A percentile compares a stretch with the other conserved stretches of the same genome.
Evolutionary conservation across 2,888 invertebrate species (phyloP).

Genomic region (Boloria euphrosyne): DNA sequence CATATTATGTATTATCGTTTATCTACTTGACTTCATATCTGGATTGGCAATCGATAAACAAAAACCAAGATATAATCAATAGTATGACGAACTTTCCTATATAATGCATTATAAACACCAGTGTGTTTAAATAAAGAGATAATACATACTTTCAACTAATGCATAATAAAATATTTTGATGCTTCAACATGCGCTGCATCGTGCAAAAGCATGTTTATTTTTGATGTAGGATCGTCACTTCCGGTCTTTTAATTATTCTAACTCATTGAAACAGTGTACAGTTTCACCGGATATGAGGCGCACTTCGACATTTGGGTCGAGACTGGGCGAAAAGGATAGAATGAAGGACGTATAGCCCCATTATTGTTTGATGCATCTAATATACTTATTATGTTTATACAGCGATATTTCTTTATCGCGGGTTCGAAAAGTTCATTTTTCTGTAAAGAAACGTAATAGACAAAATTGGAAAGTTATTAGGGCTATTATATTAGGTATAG

Average conservation of each 20-base stretch:
- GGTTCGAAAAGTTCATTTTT: no score
- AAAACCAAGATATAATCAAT: not conserved
- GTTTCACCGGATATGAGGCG: conserved; percentile 42
- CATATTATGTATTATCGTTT: not conserved
- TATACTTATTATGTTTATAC: no score
- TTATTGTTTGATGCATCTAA: not conserved
- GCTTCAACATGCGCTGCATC: conserved; percentile 11
- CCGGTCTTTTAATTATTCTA: conserved; percentile 40
- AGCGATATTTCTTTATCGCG: no score
- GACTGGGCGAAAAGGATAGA: conserved; percentile 18
- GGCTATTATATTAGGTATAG: no score
- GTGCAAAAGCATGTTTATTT: conserved; percentile 26
- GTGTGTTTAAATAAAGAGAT: no score
- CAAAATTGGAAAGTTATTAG: no score
- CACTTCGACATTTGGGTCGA: conserved; percentile 34
- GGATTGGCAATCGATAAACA: conserved; percentile 17
- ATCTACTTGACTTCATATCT: conserved; percentile 6
- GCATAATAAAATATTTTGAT: conserved; percentile 9
- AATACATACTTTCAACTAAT: conserved; percentile 3
- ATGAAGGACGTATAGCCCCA: conserved; percentile 2
- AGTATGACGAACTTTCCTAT: not conserved
- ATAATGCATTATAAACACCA: no score
- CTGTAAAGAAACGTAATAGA: no score
- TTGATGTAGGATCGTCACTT: conserved; percentile 28
- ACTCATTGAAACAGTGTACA: conserved; percentile 37